phyloP scores from a whole-genome alignment of 2,888 invertebrate species.

The Drosophila borealis region DNA sequence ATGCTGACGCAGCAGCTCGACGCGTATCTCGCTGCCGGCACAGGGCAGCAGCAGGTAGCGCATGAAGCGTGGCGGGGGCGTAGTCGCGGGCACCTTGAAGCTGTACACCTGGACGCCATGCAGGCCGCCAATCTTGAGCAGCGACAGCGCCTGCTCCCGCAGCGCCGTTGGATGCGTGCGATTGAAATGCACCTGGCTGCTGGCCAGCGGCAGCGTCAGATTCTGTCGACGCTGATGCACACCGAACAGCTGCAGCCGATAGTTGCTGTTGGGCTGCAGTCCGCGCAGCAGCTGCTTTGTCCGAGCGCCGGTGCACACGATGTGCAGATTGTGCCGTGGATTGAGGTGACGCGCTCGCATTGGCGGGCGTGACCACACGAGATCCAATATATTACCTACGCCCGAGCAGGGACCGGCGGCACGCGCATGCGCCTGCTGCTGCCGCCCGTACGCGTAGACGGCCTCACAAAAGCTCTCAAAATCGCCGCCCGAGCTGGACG shows the following conservation, averaged over 20 bases:
- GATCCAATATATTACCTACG: slow-evolving; percentile 65
- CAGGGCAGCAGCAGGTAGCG: slow-evolving; percentile 86
- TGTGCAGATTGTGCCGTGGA: slow-evolving; percentile 68
- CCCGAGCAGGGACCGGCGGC: slow-evolving; percentile 47
- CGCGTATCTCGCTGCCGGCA: slow-evolving; percentile 86
- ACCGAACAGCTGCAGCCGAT: slow-evolving; percentile 84
- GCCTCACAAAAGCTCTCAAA: slow-evolving; percentile 69
- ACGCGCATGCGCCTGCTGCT: slow-evolving; percentile 28
- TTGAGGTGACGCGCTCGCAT: slow-evolving; percentile 78
- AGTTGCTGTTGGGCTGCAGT: slow-evolving; percentile 79
- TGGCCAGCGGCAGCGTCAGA: slow-evolving; percentile 82
- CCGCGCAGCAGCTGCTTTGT: slow-evolving; percentile 82
- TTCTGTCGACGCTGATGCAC: slow-evolving; percentile 83
- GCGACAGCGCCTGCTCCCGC: slow-evolving; percentile 85
- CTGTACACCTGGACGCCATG: slow-evolving; percentile 86
- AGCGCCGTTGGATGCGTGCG: slow-evolving; percentile 84
- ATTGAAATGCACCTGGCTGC: slow-evolving; percentile 81
- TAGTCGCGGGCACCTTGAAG: slow-evolving; percentile 85
- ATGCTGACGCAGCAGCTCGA: slow-evolving; percentile 85
- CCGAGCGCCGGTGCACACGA: slow-evolving; percentile 83
- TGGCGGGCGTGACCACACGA: slow-evolving; percentile 78
- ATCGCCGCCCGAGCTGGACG: slow-evolving; percentile 52
- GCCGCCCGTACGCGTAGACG: slow-evolving; percentile 56
- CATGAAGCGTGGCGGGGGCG: slow-evolving; percentile 51
- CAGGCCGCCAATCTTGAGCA: slow-evolving; percentile 86